phyloP scores from a whole-genome alignment of 2,888 invertebrate genomes.

The Beris chalybata region DNA sequence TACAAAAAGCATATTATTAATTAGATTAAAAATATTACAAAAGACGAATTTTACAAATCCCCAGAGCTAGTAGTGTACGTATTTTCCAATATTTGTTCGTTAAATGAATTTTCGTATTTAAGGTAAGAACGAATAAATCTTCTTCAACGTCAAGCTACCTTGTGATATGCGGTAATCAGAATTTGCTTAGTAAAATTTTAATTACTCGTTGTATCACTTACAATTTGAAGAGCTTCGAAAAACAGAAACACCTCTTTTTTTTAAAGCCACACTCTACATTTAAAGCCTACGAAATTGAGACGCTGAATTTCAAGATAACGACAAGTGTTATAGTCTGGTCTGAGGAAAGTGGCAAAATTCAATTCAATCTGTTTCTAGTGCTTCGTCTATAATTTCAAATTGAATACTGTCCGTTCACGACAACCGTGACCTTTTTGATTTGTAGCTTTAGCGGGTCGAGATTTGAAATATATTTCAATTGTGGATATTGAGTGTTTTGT shows the following conservation, averaged over 20 bases:
- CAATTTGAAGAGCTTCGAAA: slow-evolving; percentile 3
- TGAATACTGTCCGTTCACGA: too few species aligned
- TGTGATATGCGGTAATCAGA: slow-evolving; percentile 18
- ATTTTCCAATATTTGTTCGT: too few species aligned
- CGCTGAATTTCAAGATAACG: slow-evolving; percentile 26
- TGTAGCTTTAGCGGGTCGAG: too few species aligned
- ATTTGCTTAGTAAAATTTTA: slow-evolving; percentile 21
- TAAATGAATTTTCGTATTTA: too few species aligned
- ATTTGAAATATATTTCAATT: too few species aligned
- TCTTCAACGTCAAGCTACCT: slow-evolving; percentile 2
- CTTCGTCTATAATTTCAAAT: not conserved
- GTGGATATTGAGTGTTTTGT: too few species aligned
- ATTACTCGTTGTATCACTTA: slow-evolving; percentile 14
- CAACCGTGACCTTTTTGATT: too few species aligned
- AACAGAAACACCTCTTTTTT: slow-evolving; percentile 4
- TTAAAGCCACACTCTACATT: slow-evolving; percentile 4
- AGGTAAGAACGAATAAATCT: slow-evolving; percentile 4
- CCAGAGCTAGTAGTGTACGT: too few species aligned
- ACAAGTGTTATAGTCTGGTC: slow-evolving; percentile 16
- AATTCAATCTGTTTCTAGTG: slow-evolving; percentile 24
- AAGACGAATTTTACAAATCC: too few species aligned
- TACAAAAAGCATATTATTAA: too few species aligned
- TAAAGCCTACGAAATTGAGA: slow-evolving; percentile 27
- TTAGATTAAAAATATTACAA: too few species aligned
- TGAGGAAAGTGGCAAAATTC: slow-evolving; percentile 18